Conservation (phyloP, 2,797 vertebrate genomes). For the Melanitta fusca region DNA sequence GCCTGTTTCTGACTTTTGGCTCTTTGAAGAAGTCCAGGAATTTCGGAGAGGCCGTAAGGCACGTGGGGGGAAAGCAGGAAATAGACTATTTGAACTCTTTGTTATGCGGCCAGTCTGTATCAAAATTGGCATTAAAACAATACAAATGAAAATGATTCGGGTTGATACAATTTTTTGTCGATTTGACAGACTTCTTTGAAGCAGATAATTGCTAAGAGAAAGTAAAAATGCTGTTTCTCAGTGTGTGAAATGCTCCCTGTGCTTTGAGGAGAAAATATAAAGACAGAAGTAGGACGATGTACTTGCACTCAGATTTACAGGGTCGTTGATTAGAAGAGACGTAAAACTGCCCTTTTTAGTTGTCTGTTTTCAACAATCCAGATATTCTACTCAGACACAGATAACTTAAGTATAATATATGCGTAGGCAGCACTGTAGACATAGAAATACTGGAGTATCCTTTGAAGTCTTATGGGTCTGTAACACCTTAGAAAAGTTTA, state of each 20-base stretch:
- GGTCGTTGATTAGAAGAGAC: not conserved
- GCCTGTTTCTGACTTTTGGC: not conserved
- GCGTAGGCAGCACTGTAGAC: not conserved
- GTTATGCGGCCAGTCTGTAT: not conserved
- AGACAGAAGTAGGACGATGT: not conserved
- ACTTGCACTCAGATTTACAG: fast-evolving
- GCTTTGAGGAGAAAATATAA: not conserved
- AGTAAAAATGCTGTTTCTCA: not conserved
- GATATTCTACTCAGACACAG: not conserved
- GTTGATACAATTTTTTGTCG: not conserved
- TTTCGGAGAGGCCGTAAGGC: not conserved
- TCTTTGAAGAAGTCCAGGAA: not conserved
- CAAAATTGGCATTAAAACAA: not conserved
- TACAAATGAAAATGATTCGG: not conserved
- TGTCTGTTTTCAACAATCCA: not conserved
- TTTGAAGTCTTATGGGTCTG: fast-evolving
- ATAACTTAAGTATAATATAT: not conserved
- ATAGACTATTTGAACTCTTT: not conserved
- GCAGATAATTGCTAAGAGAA: not conserved
- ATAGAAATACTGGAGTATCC: fast-evolving
- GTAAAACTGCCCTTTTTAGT: not conserved
- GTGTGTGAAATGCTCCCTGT: not conserved
- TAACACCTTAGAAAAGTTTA: not conserved
- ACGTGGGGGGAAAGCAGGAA: fast-evolving
- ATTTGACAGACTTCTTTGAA: not conserved